phyloP scores from a whole-genome alignment of 2,113 vertebrate species.

The Mirounga angustirostris region DNA sequence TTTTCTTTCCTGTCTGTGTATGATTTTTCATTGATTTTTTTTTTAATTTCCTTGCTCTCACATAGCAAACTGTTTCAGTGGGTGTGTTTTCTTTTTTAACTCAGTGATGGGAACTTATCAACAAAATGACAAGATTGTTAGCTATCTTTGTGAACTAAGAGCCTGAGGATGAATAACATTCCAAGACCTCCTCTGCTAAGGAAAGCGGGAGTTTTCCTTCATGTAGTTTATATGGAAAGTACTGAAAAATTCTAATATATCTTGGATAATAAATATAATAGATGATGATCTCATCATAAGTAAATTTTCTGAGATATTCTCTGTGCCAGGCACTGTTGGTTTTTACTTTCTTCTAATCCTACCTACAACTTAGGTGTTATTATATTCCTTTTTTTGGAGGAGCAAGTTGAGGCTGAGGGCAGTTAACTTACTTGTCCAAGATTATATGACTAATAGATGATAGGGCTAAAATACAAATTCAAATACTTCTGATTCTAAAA shows the following conservation, averaged over 20 bases:
- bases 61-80: not conserved
- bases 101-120: not conserved
- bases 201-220: not conserved
- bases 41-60: not conserved
- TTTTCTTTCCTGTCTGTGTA: not conserved
- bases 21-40: not conserved
- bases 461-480: not conserved
- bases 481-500: conserved; percentile 36
- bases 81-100: not conserved
- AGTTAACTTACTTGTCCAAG: not conserved
- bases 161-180: not conserved
- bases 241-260: not conserved
- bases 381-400: not conserved
- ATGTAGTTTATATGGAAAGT: not conserved
- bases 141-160: not conserved
- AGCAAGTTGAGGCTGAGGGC: not conserved
- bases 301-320: not conserved
- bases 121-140: not conserved
- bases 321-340: not conserved
- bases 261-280: not conserved
- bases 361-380: not conserved
- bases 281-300: not conserved
- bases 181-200: not conserved
- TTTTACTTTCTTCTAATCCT: not conserved
- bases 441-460: not conserved